Conservation (phyloP, 2,797 vertebrate genomes). For the Enteromius viviparus region DNA sequence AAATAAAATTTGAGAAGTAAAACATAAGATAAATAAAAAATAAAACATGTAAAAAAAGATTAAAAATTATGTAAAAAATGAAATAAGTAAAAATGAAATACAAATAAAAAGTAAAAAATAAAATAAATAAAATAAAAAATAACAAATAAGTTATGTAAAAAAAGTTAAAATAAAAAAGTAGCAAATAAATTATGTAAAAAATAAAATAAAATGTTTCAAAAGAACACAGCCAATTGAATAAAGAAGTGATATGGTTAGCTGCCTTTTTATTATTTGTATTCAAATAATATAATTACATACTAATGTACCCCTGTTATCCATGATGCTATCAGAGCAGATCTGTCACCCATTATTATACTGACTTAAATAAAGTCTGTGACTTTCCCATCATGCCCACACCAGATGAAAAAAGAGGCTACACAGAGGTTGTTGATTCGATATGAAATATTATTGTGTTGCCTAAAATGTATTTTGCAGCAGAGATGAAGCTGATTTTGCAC, state of each 20-base stretch:
- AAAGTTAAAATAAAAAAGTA: no score
- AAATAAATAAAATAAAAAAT: not conserved
- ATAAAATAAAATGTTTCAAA: not conserved
- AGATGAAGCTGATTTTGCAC: conserved; percentile 42
- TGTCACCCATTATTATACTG: not conserved
- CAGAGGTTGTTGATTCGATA: conserved; percentile 6
- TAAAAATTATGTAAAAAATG: no score
- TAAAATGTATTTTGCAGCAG: conserved; percentile 8
- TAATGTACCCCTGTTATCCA: not conserved
- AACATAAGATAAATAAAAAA: no score
- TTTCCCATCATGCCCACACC: conserved; percentile 1
- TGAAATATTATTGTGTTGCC: conserved; percentile 21
- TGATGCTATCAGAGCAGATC: not conserved
- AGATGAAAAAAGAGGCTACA: not conserved
- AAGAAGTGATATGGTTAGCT: not conserved
- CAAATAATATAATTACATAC: not conserved
- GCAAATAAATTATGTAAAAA: no score
- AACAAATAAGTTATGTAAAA: no score
- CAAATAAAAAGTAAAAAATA: not conserved
- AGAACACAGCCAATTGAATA: not conserved
- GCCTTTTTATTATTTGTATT: not conserved
- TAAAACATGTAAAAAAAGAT: no score
- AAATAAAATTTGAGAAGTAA: no score
- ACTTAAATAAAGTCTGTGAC: not conserved
- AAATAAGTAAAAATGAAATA: not conserved